Conservation (phyloP, 2,113 vertebrate genomes). For the Heliornis fulica region DNA sequence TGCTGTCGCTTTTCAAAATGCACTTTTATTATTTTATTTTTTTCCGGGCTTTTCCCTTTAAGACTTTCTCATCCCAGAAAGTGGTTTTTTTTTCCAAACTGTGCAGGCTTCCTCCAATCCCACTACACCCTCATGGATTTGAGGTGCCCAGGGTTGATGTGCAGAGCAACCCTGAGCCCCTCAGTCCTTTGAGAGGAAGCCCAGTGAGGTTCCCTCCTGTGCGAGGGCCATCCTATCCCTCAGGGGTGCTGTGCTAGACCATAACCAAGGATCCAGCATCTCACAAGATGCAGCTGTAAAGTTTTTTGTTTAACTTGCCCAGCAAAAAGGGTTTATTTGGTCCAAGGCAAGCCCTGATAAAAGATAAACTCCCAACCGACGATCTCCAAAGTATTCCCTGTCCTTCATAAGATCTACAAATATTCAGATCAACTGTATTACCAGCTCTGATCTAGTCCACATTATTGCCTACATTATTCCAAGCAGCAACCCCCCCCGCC, state of each 20-base stretch:
- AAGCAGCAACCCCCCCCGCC: too few species aligned
- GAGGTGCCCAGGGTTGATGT: not conserved
- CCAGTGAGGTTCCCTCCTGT: not conserved
- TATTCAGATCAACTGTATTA: not conserved
- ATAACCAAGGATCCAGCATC: not conserved
- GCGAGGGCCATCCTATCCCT: fast-evolving
- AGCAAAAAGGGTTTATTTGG: not conserved
- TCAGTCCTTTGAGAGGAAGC: not conserved
- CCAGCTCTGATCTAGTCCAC: not conserved
- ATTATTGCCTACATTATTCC: not conserved
- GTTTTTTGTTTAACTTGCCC: not conserved
- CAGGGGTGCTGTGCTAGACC: not conserved
- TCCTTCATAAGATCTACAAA: not conserved
- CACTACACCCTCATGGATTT: not conserved
- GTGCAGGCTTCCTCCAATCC: not conserved
- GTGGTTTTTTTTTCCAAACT: not conserved
- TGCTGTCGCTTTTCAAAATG: not conserved
- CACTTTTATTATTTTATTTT: not conserved
- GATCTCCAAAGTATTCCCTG: not conserved
- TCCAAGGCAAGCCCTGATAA: not conserved
- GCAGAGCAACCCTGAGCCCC: not conserved
- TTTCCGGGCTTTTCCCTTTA: not conserved
- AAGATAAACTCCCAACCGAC: not conserved
- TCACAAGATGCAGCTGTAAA: not conserved
- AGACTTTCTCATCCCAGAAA: not conserved